These are phyloP conservation scores for Phengaris arion DNA, from an alignment of 2,888 invertebrate genomes.

Conservation along the genomic window DNA sequence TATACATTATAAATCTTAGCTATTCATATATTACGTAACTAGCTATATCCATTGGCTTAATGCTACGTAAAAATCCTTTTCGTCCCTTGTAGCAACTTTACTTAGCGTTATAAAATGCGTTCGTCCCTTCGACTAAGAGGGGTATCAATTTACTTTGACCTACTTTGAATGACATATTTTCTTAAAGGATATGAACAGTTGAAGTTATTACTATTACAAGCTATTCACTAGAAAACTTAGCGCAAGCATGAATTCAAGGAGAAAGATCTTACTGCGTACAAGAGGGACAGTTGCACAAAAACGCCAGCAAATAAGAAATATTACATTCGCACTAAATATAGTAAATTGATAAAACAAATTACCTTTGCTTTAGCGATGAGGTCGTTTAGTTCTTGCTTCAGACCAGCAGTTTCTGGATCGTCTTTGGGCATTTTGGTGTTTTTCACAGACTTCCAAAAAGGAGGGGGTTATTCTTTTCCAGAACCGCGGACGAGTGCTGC, in stretches of 20 bases:
- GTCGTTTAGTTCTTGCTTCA: constrained; percentile 90
- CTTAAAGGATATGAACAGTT: too few relatives aligned
- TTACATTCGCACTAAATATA: not conserved
- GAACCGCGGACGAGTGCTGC: constrained; percentile 30
- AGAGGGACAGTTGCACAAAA: too few relatives aligned
- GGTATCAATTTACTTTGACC: not conserved
- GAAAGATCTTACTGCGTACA: too few relatives aligned
- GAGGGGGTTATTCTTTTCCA: not conserved
- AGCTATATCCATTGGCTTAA: not conserved
- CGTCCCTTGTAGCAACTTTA: not conserved
- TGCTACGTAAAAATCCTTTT: not conserved
- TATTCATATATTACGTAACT: not conserved
- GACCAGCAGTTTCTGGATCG: constrained; percentile 87
- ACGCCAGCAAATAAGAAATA: not conserved
- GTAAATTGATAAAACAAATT: constrained; percentile 36
- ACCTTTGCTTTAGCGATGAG: constrained; percentile 90
- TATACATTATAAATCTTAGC: not conserved
- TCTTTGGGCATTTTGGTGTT: constrained; percentile 85
- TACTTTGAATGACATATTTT: not conserved
- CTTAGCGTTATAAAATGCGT: not conserved
- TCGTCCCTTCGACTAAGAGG: not conserved
- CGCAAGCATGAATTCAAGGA: not conserved
- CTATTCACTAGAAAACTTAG: not conserved
- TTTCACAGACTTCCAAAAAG: constrained; percentile 25
- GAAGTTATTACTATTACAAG: too few relatives aligned